phyloP scores from a whole-genome alignment of 2,797 vertebrate genomes.

The Apogon hyalosoma region DNA sequence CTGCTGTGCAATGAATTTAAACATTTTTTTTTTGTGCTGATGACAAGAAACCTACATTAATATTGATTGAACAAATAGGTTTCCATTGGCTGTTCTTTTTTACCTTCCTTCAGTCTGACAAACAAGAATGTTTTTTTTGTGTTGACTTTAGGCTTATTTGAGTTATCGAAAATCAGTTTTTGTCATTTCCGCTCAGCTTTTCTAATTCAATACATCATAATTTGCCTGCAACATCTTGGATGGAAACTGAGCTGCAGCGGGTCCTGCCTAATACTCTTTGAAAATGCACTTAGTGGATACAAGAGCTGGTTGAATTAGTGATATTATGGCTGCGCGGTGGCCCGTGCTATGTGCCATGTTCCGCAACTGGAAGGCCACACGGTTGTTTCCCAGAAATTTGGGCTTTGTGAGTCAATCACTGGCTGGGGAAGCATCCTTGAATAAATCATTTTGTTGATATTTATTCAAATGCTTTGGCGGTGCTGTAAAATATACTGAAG shows the following conservation, averaged over 20 bases:
- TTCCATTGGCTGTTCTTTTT: constrained; percentile 1
- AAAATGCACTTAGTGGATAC: constrained; percentile 49
- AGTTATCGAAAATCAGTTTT: constrained; percentile 17
- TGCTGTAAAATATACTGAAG: constrained; percentile 32
- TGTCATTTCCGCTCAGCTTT: constrained; percentile 19
- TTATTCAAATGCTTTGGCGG: constrained; percentile 42
- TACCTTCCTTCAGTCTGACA: neutral
- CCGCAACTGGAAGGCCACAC: constrained; percentile 12
- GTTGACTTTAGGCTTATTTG: constrained; percentile 19
- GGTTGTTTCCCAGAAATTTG: constrained; percentile 25
- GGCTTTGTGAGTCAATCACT: constrained; percentile 21
- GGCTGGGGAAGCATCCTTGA: constrained; percentile 30
- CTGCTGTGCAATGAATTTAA: constrained; percentile 31
- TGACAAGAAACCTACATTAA: constrained; percentile 7
- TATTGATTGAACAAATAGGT: constrained; percentile 33
- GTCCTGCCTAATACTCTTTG: constrained; percentile 26
- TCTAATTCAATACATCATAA: constrained; percentile 31
- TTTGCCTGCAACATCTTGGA: constrained; percentile 52
- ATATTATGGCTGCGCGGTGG: constrained; percentile 29
- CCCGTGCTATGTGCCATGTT: constrained; percentile 21
- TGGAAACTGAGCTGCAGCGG: constrained; percentile 28
- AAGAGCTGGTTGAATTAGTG: constrained; percentile 30
- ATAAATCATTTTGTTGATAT: constrained; percentile 32
- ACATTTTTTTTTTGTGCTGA: constrained; percentile 30
- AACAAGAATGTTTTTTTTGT: neutral